Evolutionary conservation across 2,888 invertebrate genomes (phyloP), one percentile per base, ranked within the genome.

Genomic region (Microctonus brassicae): DNA sequence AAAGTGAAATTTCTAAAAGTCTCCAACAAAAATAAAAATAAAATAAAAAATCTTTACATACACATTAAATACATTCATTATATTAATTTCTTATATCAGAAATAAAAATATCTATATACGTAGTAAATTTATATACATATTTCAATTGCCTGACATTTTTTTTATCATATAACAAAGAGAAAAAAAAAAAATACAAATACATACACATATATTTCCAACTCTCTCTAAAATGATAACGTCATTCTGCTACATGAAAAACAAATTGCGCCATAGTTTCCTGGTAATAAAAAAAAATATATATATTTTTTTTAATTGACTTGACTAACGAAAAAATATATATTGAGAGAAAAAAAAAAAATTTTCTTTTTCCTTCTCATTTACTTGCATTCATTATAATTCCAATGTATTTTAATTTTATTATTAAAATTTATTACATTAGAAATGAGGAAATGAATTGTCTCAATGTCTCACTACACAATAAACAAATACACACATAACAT

Each of bases 371-470:
- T 62, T 29, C 1, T 58, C 33, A 60, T 60, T 36, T 61, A 22
- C 36, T 36, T 36, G 22, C 24, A n/a, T 61, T 61, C 55, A 47
- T 52, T 26, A n/a, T 33, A 7, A 47, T 47, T 42, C 2, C n/a
- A 5, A n/a, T n/a, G 5, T 17, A 4, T 42, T 42, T 17, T 2
- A 60, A 17, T 29, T 22, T 68, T 66, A 24, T 68, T 36, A 34
- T 39, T 57, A 26, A 39, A 55, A 36, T 55, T 52, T 29, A 6
- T 26, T 26, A 36, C 24, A 20, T 47, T 63, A 55, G 53, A 24
- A 33, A 33, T 11, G 33, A 65, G 33, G 39, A 61, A 63, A 63
- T 63, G 42, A 24, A 26, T 33, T 36, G 61, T 29, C 36, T 61
- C 61, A 61, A 24, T 61, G 42, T 29, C n/a, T n/a, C n/a, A n/a